Conservation (phyloP, 2,888 invertebrate genomes). For the Miltochrista miniata region DNA sequence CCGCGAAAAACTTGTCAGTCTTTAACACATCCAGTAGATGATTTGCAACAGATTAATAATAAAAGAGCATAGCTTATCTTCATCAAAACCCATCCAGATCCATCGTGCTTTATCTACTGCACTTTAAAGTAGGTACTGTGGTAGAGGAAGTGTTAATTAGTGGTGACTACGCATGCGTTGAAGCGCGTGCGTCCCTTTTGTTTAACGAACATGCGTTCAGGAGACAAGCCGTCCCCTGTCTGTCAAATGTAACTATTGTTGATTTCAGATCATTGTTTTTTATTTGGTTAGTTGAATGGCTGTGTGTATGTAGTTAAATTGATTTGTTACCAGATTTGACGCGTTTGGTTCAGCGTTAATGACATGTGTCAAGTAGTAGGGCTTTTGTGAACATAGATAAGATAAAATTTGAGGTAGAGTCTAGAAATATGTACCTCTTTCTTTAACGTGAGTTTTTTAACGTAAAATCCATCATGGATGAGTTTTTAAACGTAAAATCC, state of each 20-base stretch:
- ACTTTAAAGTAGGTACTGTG: constrained; percentile 18
- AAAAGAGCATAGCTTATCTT: constrained; percentile 5
- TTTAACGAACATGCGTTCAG: constrained; percentile 5
- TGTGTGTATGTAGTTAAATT: not conserved
- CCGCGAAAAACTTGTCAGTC: too few species aligned
- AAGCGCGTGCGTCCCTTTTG: constrained; percentile 38
- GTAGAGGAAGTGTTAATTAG: constrained; percentile 60
- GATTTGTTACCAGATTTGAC: not conserved
- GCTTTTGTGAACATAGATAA: too few species aligned
- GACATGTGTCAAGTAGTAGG: not conserved
- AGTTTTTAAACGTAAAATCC: too few species aligned
- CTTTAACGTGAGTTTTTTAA: too few species aligned
- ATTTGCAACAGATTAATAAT: not conserved
- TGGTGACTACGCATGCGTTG: constrained; percentile 36
- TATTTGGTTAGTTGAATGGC: not conserved
- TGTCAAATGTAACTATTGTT: not conserved
- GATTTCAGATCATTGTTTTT: constrained; percentile 2
- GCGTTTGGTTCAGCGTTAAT: not conserved
- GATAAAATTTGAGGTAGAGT: too few species aligned
- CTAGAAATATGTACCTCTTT: too few species aligned
- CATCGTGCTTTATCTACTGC: constrained; percentile 47
- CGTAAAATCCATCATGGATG: too few species aligned
- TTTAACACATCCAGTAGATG: too few species aligned
- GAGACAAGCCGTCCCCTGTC: constrained; percentile 2
- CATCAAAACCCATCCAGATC: not conserved